phyloP scores from a whole-genome alignment of 2,113 vertebrate genomes.

The Eulacestoma nigropectus region DNA sequence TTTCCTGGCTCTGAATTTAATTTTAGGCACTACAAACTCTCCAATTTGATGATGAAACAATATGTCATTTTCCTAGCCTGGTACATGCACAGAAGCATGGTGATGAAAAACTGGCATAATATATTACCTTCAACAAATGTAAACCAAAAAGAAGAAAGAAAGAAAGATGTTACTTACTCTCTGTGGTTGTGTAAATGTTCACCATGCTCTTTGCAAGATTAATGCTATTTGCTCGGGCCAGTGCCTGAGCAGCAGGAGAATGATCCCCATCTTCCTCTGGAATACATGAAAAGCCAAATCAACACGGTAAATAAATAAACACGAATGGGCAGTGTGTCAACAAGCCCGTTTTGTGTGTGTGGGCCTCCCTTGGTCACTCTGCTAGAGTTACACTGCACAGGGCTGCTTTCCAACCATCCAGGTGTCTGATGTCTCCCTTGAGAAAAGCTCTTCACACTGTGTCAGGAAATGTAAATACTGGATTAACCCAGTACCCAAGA shows the following conservation, averaged over 20 bases:
- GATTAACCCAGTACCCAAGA: background rate
- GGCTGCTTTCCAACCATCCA: background rate
- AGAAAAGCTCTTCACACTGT: background rate
- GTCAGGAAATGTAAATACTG: background rate
- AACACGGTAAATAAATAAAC: background rate
- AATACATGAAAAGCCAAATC: slow-evolving; percentile 44
- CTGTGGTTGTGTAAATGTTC: slow-evolving; percentile 69
- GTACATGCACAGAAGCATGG: background rate
- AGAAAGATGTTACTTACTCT: slow-evolving; percentile 60
- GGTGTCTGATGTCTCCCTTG: background rate
- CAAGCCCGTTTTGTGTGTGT: background rate
- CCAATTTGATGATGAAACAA: slow-evolving; percentile 33
- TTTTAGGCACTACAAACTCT: slow-evolving; percentile 16
- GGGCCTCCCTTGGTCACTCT: background rate
- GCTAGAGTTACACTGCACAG: background rate
- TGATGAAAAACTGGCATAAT: background rate
- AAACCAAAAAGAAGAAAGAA: slow-evolving; percentile 6
- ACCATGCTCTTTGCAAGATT: slow-evolving; percentile 70
- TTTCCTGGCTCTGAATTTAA: slow-evolving; percentile 31
- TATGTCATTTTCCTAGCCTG: background rate
- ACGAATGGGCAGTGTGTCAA: background rate
- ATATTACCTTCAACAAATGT: background rate
- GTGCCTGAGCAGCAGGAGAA: slow-evolving; percentile 11
- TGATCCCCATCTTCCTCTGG: slow-evolving; percentile 44
- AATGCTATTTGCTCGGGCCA: slow-evolving; percentile 27